These are phyloP conservation scores for Holcopasites calliopsidis DNA, from an alignment of 1,140 invertebrate genomes.

Conservation along the genomic window DNA sequence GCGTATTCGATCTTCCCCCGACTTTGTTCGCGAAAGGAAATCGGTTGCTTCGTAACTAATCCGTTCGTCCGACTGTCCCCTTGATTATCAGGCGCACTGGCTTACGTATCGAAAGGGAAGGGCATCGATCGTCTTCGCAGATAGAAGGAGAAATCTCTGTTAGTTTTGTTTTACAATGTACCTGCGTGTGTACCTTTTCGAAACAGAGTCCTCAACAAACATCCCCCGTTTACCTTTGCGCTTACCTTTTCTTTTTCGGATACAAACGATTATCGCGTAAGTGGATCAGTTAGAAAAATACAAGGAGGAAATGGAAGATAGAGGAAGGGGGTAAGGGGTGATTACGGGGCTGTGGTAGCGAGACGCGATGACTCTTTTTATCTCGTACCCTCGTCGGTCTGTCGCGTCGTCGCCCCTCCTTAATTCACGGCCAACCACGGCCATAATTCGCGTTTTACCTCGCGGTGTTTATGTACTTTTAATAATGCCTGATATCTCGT, in stretches of 20 bases:
- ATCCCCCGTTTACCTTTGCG: not conserved
- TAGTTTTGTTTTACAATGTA: too few species aligned
- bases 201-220: not conserved
- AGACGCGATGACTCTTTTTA: constrained; percentile 60
- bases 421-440: constrained; percentile 75
- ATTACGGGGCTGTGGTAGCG: not conserved
- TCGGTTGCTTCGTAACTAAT: not conserved
- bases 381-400: constrained; percentile 67
- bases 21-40: not conserved
- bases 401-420: constrained; percentile 74
- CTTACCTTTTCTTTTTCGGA: not conserved
- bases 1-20: not conserved
- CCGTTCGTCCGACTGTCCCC: not conserved
- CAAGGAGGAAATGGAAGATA: not conserved
- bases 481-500: constrained; percentile 78
- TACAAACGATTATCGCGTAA: constrained; percentile 3
- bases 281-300: not conserved
- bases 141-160: too few species aligned
- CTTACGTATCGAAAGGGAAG: not conserved
- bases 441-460: constrained; percentile 77
- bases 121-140: not conserved
- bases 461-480: constrained; percentile 79
- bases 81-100: not conserved
- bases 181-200: not conserved
- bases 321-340: not conserved